Evolutionary conservation across 2,113 vertebrate genomes (phyloP).

Genomic region (Alexandromys fortis): DNA sequence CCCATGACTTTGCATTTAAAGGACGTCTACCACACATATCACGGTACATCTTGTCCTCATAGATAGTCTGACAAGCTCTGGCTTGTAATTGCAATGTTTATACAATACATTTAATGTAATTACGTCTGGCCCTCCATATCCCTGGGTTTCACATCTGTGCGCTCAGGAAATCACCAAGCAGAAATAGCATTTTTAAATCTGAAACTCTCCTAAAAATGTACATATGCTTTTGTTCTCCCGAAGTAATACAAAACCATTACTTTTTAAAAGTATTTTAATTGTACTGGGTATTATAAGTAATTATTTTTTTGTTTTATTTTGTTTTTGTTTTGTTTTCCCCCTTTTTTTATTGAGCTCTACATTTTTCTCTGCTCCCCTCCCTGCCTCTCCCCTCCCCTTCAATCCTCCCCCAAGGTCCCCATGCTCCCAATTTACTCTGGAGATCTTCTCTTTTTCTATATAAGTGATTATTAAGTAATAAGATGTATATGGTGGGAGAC

Average conservation of each 20-base stretch:
- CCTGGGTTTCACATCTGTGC: neutral
- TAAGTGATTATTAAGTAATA: neutral
- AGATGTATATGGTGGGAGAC: neutral
- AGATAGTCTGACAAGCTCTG: neutral
- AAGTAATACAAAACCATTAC: neutral
- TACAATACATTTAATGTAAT: neutral
- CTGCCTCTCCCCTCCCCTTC: too few relatives aligned
- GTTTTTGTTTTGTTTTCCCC: too few relatives aligned
- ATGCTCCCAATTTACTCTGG: too few relatives aligned
- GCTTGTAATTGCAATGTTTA: neutral
- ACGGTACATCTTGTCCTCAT: neutral
- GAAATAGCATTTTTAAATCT: neutral
- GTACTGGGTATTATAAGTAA: neutral
- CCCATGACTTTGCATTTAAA: neutral
- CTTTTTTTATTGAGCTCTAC: too few relatives aligned
- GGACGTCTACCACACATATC: neutral
- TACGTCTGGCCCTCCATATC: neutral
- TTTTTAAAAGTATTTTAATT: neutral
- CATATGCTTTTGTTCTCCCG: neutral
- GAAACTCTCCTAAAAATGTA: neutral
- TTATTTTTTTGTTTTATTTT: too few relatives aligned
- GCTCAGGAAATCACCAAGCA: neutral
- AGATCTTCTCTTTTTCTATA: too few relatives aligned
- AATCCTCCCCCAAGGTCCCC: too few relatives aligned
- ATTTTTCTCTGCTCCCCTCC: too few relatives aligned